phyloP scores from a whole-genome alignment of 2,797 vertebrate species.

The Halcyon smyrnensis region DNA sequence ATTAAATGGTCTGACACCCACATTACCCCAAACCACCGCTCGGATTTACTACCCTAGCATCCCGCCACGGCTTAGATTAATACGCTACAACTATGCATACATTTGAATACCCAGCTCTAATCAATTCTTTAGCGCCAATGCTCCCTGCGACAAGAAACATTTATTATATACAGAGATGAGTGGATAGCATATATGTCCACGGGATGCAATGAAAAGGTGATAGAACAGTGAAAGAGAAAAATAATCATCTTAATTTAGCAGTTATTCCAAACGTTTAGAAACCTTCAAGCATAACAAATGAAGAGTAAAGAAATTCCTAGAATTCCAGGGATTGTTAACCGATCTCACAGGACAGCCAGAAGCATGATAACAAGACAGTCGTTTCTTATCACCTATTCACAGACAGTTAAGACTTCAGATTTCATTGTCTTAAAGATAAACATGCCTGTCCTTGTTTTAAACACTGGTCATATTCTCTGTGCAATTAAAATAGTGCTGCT shows the following conservation, averaged over 20 bases:
- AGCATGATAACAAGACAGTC: slow-evolving; percentile 9
- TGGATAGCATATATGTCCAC: neutral
- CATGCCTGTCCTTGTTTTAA: neutral
- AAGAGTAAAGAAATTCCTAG: slow-evolving; percentile 58
- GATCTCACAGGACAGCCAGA: slow-evolving; percentile 53
- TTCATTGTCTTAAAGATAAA: slow-evolving; percentile 45
- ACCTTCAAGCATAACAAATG: slow-evolving; percentile 19
- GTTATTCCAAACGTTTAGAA: neutral
- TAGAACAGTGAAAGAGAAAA: neutral
- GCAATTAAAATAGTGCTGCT: neutral
- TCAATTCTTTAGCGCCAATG: neutral
- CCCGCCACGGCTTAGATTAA: neutral
- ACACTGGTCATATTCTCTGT: neutral
- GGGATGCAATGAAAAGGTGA: neutral
- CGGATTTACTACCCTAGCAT: neutral
- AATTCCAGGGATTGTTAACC: slow-evolving; percentile 60
- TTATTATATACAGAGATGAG: neutral
- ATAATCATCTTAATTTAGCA: neutral
- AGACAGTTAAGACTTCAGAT: slow-evolving; percentile 25
- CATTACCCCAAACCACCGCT: neutral
- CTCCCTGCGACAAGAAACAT: neutral
- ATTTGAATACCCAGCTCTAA: neutral
- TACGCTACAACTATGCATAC: neutral
- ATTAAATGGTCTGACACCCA: neutral
- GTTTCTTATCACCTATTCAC: slow-evolving; percentile 44